Evolutionary conservation across 2,113 vertebrate species (phyloP).

Genomic region (Erinaceus europaeus): DNA sequence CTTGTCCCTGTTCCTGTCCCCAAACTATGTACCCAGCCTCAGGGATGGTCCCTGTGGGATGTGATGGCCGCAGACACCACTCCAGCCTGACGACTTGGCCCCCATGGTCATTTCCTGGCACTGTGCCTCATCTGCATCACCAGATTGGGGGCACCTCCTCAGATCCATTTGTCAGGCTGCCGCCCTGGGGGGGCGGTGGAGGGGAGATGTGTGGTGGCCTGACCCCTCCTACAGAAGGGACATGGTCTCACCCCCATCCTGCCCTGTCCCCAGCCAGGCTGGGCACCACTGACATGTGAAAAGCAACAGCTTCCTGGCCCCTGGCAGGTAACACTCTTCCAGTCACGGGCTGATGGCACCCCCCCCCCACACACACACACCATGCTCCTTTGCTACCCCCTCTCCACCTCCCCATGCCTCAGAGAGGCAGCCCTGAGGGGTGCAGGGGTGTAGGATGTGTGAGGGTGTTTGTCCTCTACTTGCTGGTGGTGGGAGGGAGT

Average conservation of each 20-base stretch:
- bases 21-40: too few relatives aligned
- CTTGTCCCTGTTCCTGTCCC: too few relatives aligned
- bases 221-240: background rate
- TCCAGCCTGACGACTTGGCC: too few relatives aligned
- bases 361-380: background rate
- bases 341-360: slow-evolving; percentile 51
- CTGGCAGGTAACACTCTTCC: background rate
- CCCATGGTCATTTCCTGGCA: too few relatives aligned
- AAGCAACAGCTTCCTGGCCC: slow-evolving; percentile 64
- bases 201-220: background rate
- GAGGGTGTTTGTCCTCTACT: rapidly evolving
- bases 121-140: too few relatives aligned
- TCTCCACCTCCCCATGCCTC: background rate
- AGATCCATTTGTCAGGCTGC: background rate
- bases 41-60: too few relatives aligned
- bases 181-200: background rate
- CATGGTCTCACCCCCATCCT: too few relatives aligned
- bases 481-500: too few relatives aligned
- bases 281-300: slow-evolving; percentile 58
- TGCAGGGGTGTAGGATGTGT: background rate
- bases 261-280: too few relatives aligned
- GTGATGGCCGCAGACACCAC: too few relatives aligned
- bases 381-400: slow-evolving; percentile 23
- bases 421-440: background rate
- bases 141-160: background rate